Conservation (phyloP, 2,888 invertebrate genomes). For the Deilephila porcellus region DNA sequence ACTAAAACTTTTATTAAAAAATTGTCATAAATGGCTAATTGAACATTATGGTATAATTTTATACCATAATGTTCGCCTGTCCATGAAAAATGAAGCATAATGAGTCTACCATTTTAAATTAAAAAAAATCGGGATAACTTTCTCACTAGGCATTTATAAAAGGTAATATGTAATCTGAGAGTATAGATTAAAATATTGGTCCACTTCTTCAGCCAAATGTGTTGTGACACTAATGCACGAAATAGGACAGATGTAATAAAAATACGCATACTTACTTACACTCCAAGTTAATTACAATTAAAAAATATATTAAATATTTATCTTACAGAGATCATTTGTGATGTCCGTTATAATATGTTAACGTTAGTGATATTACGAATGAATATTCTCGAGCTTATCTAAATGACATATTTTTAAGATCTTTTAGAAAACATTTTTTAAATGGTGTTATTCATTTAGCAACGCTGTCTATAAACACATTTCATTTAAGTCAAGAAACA, state of each 20-base stretch:
- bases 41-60: too few species aligned
- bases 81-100: too few species aligned
- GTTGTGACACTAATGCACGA: neutral
- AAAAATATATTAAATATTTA: constrained; percentile 20
- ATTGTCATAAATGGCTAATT: too few species aligned
- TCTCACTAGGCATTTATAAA: neutral
- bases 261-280: constrained; percentile 17
- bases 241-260: constrained; percentile 3
- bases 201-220: constrained; percentile 23
- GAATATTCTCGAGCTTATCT: neutral
- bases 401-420: neutral
- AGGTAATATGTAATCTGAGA: neutral
- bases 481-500: neutral
- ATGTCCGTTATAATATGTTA: constrained; percentile 3
- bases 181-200: constrained; percentile 20
- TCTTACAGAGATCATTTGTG: constrained; percentile 19
- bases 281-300: constrained; percentile 4
- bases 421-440: too few species aligned
- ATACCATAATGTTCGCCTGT: too few species aligned
- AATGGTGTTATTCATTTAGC: too few species aligned
- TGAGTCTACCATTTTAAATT: too few species aligned
- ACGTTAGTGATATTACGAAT: constrained; percentile 9
- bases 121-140: neutral
- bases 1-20: too few species aligned
- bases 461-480: too few species aligned